These are phyloP conservation scores for Pachycephala philippinensis DNA, from an alignment of 2,113 vertebrate species.

Conservation along the genomic window DNA sequence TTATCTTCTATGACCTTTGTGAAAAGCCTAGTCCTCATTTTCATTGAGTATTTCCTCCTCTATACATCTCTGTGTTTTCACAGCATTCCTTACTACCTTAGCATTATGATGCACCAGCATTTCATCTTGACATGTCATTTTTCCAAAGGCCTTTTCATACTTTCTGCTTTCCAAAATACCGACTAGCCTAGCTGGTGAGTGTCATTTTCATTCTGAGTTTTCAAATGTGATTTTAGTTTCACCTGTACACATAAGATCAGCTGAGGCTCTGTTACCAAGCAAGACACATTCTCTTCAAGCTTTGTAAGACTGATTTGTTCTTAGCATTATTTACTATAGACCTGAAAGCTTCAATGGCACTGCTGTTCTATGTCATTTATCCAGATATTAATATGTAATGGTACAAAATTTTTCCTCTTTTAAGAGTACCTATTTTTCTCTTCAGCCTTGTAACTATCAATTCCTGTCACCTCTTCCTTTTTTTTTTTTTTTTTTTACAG, in stretches of 20 bases:
- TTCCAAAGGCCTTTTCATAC: background rate
- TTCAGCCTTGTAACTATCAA: background rate
- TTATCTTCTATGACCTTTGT: background rate
- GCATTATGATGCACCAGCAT: background rate
- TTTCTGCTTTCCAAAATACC: background rate
- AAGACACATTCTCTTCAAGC: background rate
- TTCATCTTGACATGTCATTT: background rate
- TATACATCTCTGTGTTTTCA: background rate
- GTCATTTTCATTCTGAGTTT: background rate
- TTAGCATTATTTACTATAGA: background rate
- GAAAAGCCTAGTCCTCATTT: background rate
- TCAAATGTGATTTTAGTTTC: background rate
- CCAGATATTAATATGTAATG: background rate
- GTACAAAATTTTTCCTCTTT: background rate
- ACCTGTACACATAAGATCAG: rapidly evolving
- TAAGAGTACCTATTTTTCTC: background rate
- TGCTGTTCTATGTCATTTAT: background rate
- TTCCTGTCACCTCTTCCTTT: background rate
- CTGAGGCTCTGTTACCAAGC: background rate
- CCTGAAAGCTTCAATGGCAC: background rate
- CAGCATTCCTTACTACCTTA: background rate
- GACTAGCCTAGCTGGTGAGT: background rate
- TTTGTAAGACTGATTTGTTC: background rate
- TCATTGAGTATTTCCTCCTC: background rate
- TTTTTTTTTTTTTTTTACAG: too few relatives aligned